These are phyloP conservation scores for Pomatorhinus ruficollis DNA, from an alignment of 2,113 vertebrate species.

Conservation along the genomic window DNA sequence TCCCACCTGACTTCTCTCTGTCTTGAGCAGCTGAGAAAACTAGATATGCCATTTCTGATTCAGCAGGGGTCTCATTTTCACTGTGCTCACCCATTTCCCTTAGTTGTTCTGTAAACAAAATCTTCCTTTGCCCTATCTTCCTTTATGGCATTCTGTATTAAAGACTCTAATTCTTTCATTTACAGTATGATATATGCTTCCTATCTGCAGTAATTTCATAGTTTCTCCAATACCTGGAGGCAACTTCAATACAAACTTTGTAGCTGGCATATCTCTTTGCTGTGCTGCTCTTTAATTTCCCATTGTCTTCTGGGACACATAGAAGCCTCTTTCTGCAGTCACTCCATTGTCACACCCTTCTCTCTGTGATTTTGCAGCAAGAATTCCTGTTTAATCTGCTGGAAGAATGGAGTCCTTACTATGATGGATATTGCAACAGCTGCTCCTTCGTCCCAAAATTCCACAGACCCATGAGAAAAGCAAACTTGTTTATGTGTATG, in stretches of 20 bases:
- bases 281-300: not conserved
- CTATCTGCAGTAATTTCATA: not conserved
- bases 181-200: not conserved
- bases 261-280: not conserved
- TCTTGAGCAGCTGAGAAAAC: conserved; percentile 7
- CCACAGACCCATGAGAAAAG: not conserved
- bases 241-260: not conserved
- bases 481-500: not conserved
- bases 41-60: conserved; percentile 19
- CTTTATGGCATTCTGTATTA: not conserved
- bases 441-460: not conserved
- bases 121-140: not conserved
- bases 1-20: conserved; percentile 35
- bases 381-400: not conserved
- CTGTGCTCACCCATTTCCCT: not conserved
- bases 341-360: not conserved
- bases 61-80: conserved; percentile 1
- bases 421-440: fast-evolving
- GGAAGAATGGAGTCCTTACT: not conserved
- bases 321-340: not conserved
- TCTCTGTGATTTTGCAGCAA: not conserved
- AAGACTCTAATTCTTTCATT: not conserved
- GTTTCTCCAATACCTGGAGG: not conserved
- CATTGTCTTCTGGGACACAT: not conserved
- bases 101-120: not conserved